Base-by-base conservation (phyloP, 2,888 invertebrate species). In the Sphinx pinastri region DNA sequence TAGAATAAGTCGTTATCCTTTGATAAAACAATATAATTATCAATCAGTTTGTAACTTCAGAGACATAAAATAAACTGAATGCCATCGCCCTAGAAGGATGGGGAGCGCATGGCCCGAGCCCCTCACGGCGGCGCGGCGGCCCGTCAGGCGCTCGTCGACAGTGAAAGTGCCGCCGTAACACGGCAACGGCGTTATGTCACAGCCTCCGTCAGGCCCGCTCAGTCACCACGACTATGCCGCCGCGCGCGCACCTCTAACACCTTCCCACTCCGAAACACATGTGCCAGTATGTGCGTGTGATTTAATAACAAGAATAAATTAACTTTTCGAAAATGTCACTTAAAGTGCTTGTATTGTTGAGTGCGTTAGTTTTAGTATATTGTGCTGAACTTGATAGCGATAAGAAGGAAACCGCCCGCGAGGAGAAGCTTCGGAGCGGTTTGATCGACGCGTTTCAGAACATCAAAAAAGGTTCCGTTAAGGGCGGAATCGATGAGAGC, bases 161-260 rank as follows among this genome's bases (percentile, higher is more conserved):
- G 93, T 92, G 93, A 93, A 93, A 93, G 92, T 92, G 87, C 81
- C 81, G 78, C 81, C 81, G 78, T 81, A 80, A 81, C 87, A 79
- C 84, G 88, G 90, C 89, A 89, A 90, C 86, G 82, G 77, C 80
- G 90, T 93, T 93, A 93, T 93, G 93, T 93, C 93, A 93, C 87
- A 81, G 85, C 81, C 77, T 74, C 77, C 79, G 77, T 71, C 74
- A 75, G 71, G 70, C 74, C 70, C 80, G 76, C 74, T 74, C 89
- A 90, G 93, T 92, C 91, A 80, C 80, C 77, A 75, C 84, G 89
- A 88, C 88, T 87, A 88, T 89, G 91, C 80, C 87, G 87, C 84
- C 88, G 91, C 88, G 91, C 84, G 91, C 88, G 90, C 91, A 84
- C 85, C 81, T 80, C 76, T 80, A 74, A 81, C 76, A 74, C 71